Evolutionary conservation across 2,113 vertebrate genomes (phyloP).

Genomic region (Aptenodytes patagonicus): DNA sequence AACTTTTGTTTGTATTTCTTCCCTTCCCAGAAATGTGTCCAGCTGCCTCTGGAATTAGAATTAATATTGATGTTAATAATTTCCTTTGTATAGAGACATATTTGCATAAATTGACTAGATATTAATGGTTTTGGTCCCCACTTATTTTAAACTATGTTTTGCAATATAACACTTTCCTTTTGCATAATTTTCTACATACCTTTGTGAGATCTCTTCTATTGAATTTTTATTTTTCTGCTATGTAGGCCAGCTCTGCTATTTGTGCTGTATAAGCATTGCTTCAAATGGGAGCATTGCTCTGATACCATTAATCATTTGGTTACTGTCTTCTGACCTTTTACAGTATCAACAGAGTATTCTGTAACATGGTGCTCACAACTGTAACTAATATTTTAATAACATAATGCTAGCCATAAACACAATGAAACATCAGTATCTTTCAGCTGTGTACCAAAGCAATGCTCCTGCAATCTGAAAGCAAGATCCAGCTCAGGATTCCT

Average conservation of each 20-base stretch:
- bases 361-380: conserved; percentile 38
- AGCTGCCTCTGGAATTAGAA: neutral
- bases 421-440: neutral
- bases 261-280: conserved; percentile 43
- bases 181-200: neutral
- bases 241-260: conserved; percentile 56
- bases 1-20: neutral
- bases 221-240: conserved; percentile 45
- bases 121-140: neutral
- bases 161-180: neutral
- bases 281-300: conserved; percentile 23
- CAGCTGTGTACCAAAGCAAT: neutral
- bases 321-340: conserved; percentile 38
- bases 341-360: conserved; percentile 24
- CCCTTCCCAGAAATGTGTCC: neutral
- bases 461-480: neutral
- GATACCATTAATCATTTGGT: conserved; percentile 25
- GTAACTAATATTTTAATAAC: conserved; percentile 46
- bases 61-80: neutral
- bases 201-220: neutral
- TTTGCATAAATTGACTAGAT: neutral
- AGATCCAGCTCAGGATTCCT: neutral
- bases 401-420: neutral
- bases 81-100: neutral
- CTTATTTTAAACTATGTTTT: neutral